Evolutionary conservation across 2,113 vertebrate genomes (phyloP).

Genomic region (Tragulus kanchil): DNA sequence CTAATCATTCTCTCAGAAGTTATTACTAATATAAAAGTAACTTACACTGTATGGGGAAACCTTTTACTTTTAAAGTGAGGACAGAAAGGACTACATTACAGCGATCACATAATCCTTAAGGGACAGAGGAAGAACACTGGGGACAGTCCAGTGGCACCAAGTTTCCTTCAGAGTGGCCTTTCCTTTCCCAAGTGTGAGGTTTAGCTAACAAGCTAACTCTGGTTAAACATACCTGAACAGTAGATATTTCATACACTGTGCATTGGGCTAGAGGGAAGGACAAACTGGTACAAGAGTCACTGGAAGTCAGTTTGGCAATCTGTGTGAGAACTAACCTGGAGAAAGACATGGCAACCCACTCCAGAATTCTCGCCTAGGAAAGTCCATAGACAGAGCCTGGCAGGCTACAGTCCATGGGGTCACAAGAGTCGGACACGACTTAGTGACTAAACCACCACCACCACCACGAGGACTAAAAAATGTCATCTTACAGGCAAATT

Average conservation of each 20-base stretch:
- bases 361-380: too few species aligned
- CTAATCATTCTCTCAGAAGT: not conserved
- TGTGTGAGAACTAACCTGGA: not conserved
- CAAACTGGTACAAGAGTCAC: not conserved
- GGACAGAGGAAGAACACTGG: not conserved
- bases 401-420: too few species aligned
- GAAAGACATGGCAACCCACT: too few species aligned
- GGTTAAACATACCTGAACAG: not conserved
- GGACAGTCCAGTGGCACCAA: not conserved
- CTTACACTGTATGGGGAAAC: not conserved
- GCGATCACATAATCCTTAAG: not conserved
- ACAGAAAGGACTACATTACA: not conserved
- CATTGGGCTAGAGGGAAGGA: not conserved
- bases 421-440: too few species aligned
- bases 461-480: too few species aligned
- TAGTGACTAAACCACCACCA: too few species aligned
- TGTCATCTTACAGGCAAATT: not conserved
- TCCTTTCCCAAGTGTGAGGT: not conserved
- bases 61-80: not conserved
- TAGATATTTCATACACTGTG: not conserved
- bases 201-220: not conserved
- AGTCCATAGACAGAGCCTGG: too few species aligned
- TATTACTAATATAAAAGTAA: not conserved
- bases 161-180: not conserved
- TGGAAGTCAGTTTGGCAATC: conserved; percentile 6